Base-by-base conservation (phyloP, 2,888 invertebrate species). In the Homarus gammarus region DNA sequence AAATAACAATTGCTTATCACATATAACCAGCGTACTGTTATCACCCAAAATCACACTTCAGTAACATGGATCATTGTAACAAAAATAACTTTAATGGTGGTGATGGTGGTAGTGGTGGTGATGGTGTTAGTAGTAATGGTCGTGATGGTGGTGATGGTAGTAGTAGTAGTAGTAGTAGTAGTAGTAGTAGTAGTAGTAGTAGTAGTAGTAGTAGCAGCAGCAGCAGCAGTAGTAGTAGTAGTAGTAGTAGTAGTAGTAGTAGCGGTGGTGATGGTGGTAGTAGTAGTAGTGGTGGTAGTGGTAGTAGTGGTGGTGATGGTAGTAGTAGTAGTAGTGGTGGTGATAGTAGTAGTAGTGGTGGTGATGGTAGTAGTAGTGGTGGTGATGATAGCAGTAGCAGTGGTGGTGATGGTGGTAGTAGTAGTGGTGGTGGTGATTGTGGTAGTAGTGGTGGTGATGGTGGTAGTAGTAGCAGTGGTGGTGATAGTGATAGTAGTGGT, bases 161-260 rank as follows among this genome's bases (percentile, higher is more conserved):
- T 56, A 56, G 56, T 56, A 56, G 56, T 56, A 56, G 18, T 56
- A 56, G 18, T 56, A 56, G 18, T 18, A 56, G 18, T 56, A 56
- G 56, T 56, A 56, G 56, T 56, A 56, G 56, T 56, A 56, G 56
- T 56, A 56, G 56, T 56, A 56, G 18, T 56, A 56, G 56, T 56
- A 56, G 18, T 56, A 56, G 18, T 15, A 56, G 56, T 56, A 56
- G 56, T 56, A n/a, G n/a, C n/a, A n/a, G n/a, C n/a, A n/a, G n/a
- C n/a, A n/a, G n/a, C 31, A 27, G 3, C 33, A 77, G 15, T 36
- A 36, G 27, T 15, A 77, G 18, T 36, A 36, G 77, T 33, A 36
- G 27, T 1, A 77, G 44, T 2, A 15, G 27, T 27, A 72, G 12
- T 22, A 27, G 31, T 27, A 72, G 12, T 27, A 72, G 31, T 27